Percentiles rank a stretch among this genome's conserved stretches.
phyloP scores from a whole-genome alignment of 2,888 invertebrate genomes.

The Horisme vitalbata region DNA sequence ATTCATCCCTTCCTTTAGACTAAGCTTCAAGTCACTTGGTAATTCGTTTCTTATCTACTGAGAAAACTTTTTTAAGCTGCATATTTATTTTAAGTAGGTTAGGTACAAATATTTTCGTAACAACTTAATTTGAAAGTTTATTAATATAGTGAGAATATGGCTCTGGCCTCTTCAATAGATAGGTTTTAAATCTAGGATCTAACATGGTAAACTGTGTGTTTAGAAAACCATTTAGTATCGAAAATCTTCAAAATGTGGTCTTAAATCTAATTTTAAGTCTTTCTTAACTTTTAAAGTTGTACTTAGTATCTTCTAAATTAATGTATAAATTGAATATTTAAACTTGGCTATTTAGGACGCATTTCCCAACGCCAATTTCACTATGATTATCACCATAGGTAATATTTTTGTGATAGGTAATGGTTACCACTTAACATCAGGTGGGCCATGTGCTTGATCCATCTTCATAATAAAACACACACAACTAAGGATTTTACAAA shows the following conservation, averaged over 20 bases:
- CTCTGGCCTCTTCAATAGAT: slow-evolving; percentile 18
- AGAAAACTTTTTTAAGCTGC: not conserved
- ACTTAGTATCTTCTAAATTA: slow-evolving; percentile 15
- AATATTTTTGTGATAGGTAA: no score
- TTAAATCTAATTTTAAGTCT: slow-evolving; percentile 19
- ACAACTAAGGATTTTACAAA: no score
- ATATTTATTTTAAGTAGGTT: no score
- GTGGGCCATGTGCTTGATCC: no score
- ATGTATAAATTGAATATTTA: slow-evolving; percentile 5
- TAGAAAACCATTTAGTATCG: slow-evolving; percentile 17
- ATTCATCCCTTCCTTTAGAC: not conserved
- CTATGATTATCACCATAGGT: no score
- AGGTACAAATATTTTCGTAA: not conserved
- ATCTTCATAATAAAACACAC: no score
- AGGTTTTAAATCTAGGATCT: slow-evolving; percentile 19
- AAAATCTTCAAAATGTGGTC: slow-evolving; percentile 22
- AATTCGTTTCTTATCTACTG: no score
- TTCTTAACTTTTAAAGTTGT: slow-evolving; percentile 25
- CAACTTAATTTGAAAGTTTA: not conserved
- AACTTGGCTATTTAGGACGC: no score
- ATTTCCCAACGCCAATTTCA: not conserved
- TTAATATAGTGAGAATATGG: not conserved
- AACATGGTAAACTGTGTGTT: slow-evolving; percentile 16
- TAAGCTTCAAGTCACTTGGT: not conserved
- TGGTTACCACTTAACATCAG: no score